Conservation (phyloP, 2,797 vertebrate genomes). For the Lacerta viridis region DNA sequence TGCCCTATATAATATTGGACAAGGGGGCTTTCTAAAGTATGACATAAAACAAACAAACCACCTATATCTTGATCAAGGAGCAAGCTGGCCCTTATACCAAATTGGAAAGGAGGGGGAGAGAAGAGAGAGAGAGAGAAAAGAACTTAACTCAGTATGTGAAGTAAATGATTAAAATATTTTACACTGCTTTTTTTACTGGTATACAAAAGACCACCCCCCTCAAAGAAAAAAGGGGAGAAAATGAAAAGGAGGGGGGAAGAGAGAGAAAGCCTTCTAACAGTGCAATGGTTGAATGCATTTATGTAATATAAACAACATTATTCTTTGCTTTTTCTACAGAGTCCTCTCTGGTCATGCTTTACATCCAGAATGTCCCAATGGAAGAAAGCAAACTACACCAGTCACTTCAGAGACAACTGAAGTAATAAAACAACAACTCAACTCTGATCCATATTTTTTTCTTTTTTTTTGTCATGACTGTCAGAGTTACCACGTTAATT, state of each 20-base stretch:
- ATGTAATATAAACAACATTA: slow-evolving; percentile 84
- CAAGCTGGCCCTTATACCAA: slow-evolving; percentile 27
- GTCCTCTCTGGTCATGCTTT: slow-evolving; percentile 80
- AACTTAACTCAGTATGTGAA: slow-evolving; percentile 77
- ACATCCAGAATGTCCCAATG: slow-evolving; percentile 84
- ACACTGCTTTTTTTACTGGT: slow-evolving; percentile 84
- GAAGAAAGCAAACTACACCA: slow-evolving; percentile 84
- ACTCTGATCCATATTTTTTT: slow-evolving; percentile 81
- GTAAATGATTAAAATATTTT: slow-evolving; percentile 84
- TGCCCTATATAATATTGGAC: slow-evolving; percentile 55
- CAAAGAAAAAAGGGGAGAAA: slow-evolving; percentile 21
- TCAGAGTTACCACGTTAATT: slow-evolving; percentile 90
- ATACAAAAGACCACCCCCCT: slow-evolving; percentile 73
- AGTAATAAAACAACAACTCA: slow-evolving; percentile 90
- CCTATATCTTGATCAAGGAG: slow-evolving; percentile 52
- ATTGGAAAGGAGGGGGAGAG: background rate
- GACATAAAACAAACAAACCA: slow-evolving; percentile 44
- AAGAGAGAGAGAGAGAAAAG: background rate
- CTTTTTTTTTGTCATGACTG: slow-evolving; percentile 77
- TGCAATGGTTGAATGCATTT: slow-evolving; percentile 87
- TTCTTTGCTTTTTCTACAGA: slow-evolving; percentile 81
- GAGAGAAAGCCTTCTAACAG: slow-evolving; percentile 82
- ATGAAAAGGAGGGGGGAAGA: slow-evolving; percentile 66
- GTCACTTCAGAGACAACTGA: slow-evolving; percentile 88
- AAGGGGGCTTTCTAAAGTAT: slow-evolving; percentile 60